Base-by-base conservation (phyloP, 2,113 vertebrate genomes). In the Scytalopus superciliaris region DNA sequence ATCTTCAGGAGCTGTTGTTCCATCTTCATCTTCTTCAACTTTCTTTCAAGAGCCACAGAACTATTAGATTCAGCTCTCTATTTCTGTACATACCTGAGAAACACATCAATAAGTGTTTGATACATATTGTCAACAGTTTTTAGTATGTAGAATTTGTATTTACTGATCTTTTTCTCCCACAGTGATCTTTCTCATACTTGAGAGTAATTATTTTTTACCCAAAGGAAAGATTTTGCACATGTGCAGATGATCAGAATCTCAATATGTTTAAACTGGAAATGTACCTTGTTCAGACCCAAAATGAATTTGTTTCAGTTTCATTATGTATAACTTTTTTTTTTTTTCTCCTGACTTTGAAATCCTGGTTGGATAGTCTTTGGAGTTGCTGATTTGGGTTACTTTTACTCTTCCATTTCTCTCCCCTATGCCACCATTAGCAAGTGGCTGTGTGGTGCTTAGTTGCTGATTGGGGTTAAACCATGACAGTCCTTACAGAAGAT, bases 371-470 rank as follows among this genome's bases (percentile, higher is more conserved):
- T 53, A 85, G 9, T 7, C 11, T 60, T 73, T 62, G 42, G 45
- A 45, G 5, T 8, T 45, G 37, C 12, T 67, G 33, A 4, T 23
- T 60, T 39, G 15, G 66, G 8, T 45, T 59, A 45, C 33, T 60
- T 57, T 39, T 45, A 37, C 19, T 81, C 33, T 30, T 66, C 12
- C 37, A 52, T 11, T 35, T 16, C 21, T 55, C 9, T 64, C 27
- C 35, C 2, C 42, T 44, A 12, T 21, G 3, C 7, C 44, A 52
- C 4, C 7, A 27, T 28, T 14, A 74, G 44, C 1, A 0, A n/a
- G 33, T 45, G 23, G 14, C 39, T 75, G 19, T 25, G 25, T 47
- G 11, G 19, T 55, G 33, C 19, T 30, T 30, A 59, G 19, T 75
- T 47, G 25, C 72, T 82, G 23, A 30, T 37, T 50, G 37, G 27